These are phyloP conservation scores for Oncorhynchus mykiss DNA, from an alignment of 2,113 vertebrate species.

Conservation along the genomic window DNA sequence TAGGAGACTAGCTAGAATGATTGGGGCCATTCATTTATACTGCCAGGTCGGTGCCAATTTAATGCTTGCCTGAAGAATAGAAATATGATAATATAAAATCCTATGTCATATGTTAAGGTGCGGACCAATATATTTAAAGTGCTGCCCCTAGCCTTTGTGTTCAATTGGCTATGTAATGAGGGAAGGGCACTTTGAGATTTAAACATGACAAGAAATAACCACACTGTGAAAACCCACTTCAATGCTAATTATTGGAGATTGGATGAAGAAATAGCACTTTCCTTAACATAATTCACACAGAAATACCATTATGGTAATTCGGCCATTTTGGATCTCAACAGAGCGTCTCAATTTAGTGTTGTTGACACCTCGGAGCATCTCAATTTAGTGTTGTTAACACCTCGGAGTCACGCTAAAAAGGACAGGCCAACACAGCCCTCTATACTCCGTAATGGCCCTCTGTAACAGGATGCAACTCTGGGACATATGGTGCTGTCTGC, in stretches of 20 bases:
- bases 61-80: constrained; percentile 1
- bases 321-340: background rate
- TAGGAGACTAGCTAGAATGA: background rate
- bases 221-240: background rate
- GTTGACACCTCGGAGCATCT: too few species aligned
- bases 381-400: too few species aligned
- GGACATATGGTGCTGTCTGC: constrained; percentile 32
- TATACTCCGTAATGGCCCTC: constrained; percentile 36
- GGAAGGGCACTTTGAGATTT: constrained; percentile 18
- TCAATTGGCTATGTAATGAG: constrained; percentile 57
- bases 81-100: constrained; percentile 12
- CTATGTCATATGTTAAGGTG: constrained; percentile 18
- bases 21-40: constrained; percentile 8
- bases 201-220: background rate
- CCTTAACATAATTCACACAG: too few species aligned
- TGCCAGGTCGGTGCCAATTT: background rate
- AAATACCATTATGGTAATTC: too few species aligned
- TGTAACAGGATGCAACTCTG: constrained; percentile 16
- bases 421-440: constrained; percentile 23
- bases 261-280: background rate
- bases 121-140: constrained; percentile 40
- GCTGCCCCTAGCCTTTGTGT: constrained; percentile 22
- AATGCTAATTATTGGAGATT: background rate
- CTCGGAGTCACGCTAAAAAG: background rate
- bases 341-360: background rate